Evolutionary conservation across 1,140 invertebrate genomes (phyloP), one percentile per base, ranked within the genome.

Genomic region (Bombus terrestris): DNA sequence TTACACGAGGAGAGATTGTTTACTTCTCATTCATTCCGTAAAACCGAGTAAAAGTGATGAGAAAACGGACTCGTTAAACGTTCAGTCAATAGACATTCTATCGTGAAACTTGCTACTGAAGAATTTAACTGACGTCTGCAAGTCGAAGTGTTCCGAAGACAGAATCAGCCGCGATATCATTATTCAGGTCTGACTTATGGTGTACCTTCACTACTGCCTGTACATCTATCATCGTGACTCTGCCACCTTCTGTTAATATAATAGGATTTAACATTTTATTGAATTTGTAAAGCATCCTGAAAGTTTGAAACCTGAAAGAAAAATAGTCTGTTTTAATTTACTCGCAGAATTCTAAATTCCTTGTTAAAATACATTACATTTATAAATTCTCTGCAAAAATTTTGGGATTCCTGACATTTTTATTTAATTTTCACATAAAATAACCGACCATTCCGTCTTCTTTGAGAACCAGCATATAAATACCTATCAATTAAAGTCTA

Each of bases 21-120:
- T 90, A 90, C 88, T 88, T 90, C 88, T 88, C 86, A 90, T 91
- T 90, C 88, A 86, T 88, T 86, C 69, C 77, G 10, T 25, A 59
- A 39, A 41, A 59, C 53, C 37, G 25, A 57, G 68, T 64, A 37
- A n/a, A 76, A 41, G 43, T 76, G 57, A 35, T 22, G 47, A 59
- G 79, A 2, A n/a, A 81, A 74, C 59, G 39, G 68, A n/a, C 18
- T 64, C 62, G 80, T 37, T 82, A 82, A 82, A 73, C 71, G 53
- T 74, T 66, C 53, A 18, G 53, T 73, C 69, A 73, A 74, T 74
- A 64, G 53, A 32, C 13, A 28, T 9, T 64, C 47, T 73, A 64
- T 64, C 53, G 57, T 37, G 25, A 35, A 47, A 35, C 32, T 39
- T 22, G 9, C 53, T 4, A 39, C 12, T 8, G 37, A 41, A 28